These are phyloP conservation scores for Eucidaris tribuloides DNA, from an alignment of 35 echinoderm and acorn worm species.

Conservation along the genomic window DNA sequence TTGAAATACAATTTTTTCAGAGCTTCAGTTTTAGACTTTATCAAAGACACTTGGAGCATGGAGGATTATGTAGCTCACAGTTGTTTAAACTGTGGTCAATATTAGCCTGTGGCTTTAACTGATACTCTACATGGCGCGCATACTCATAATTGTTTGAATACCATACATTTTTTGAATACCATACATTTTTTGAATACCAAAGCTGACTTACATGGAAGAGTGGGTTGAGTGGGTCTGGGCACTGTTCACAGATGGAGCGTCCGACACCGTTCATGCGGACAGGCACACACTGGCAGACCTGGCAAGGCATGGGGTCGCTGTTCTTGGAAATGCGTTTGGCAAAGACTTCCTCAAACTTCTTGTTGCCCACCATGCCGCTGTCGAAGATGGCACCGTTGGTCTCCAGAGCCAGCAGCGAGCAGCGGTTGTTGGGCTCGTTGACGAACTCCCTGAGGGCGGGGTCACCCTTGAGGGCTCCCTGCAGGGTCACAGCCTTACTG, in stretches of 20 bases:
- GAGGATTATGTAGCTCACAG: too few species aligned
- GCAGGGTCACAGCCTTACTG: conserved; percentile 48
- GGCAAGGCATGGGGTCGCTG: conserved; percentile 43
- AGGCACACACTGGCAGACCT: conserved; percentile 55
- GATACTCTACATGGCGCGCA: too few species aligned
- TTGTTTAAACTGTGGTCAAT: too few species aligned
- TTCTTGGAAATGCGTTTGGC: conserved; percentile 54
- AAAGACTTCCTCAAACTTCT: conserved; percentile 76
- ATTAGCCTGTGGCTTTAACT: too few species aligned
- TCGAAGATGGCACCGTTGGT: conserved; percentile 78
- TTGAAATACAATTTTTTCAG: too few species aligned
- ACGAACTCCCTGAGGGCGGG: conserved; percentile 23
- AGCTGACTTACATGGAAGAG: neutral
- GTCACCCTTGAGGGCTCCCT: conserved; percentile 46
- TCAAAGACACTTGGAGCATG: too few species aligned
- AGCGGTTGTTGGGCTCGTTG: conserved; percentile 45
- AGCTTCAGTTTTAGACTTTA: too few species aligned
- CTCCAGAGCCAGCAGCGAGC: conserved; percentile 55
- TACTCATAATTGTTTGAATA: too few species aligned
- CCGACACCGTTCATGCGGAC: conserved; percentile 34
- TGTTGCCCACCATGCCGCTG: conserved; percentile 35
- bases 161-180: too few species aligned
- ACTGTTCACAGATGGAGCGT: conserved; percentile 47
- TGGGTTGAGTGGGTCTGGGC: neutral
- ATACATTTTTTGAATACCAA: too few species aligned